phyloP scores from a whole-genome alignment of 1,140 invertebrate genomes.

The Pomacea maculata region DNA sequence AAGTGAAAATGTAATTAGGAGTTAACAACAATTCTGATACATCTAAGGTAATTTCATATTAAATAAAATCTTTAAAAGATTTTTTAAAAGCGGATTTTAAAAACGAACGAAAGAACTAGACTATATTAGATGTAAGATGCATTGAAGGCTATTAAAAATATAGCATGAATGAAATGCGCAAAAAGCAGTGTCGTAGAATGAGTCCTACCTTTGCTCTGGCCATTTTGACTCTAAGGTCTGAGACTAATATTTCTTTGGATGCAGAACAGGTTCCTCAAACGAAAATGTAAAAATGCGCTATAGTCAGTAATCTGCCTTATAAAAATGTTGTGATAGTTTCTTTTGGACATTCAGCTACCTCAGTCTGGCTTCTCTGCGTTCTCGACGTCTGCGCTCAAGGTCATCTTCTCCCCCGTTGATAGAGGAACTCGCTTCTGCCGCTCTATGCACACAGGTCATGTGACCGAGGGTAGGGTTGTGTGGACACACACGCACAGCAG shows the following conservation, averaged over 20 bases:
- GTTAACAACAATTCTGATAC: too few species aligned
- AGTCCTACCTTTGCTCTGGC: not conserved
- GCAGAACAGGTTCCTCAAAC: not conserved
- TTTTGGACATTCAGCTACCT: slow-evolving; percentile 23
- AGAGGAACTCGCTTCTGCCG: slow-evolving; percentile 20
- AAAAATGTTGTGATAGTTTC: not conserved
- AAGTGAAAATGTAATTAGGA: too few species aligned
- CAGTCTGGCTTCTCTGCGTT: slow-evolving; percentile 36
- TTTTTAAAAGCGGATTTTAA: too few species aligned
- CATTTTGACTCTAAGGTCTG: not conserved
- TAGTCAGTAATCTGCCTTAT: not conserved
- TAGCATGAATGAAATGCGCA: too few species aligned
- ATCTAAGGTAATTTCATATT: too few species aligned
- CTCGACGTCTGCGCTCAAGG: slow-evolving; percentile 35
- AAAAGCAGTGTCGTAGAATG: too few species aligned
- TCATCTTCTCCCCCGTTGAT: slow-evolving; percentile 35
- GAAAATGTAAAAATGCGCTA: not conserved
- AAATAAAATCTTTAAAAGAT: too few species aligned
- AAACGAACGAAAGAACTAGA: too few species aligned
- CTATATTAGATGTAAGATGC: too few species aligned
- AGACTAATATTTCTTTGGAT: not conserved
- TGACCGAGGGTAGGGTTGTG: slow-evolving; percentile 13
- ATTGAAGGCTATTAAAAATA: too few species aligned
- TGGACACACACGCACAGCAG: slow-evolving; percentile 9
- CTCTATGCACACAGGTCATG: slow-evolving; percentile 19